These are phyloP conservation scores for Melinaea marsaeus DNA, from an alignment of 2,888 invertebrate genomes.

Conservation along the genomic window DNA sequence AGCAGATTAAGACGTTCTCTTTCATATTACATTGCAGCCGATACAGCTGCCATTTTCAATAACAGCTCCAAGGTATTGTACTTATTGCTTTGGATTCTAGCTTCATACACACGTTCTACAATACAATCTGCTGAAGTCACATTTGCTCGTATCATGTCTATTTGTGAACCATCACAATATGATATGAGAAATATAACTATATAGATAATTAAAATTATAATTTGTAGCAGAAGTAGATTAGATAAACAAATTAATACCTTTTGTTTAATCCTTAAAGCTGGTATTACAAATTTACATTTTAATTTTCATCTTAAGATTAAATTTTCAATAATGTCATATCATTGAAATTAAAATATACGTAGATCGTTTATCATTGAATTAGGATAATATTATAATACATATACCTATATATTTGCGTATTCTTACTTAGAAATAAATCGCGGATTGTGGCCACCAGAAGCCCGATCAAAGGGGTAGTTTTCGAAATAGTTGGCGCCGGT, in stretches of 20 bases:
- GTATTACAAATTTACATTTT: too few species aligned
- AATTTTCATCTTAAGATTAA: too few species aligned
- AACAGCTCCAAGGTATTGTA: constrained; percentile 19
- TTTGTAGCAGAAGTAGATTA: too few species aligned
- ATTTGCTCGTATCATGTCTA: too few species aligned
- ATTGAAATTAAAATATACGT: too few species aligned
- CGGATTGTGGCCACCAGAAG: constrained; percentile 58
- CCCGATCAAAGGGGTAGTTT: constrained; percentile 60
- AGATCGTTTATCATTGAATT: neutral
- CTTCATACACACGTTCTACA: constrained; percentile 12
- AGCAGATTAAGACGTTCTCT: constrained; percentile 16
- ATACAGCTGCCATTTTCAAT: constrained; percentile 27
- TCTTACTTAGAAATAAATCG: constrained; percentile 41
- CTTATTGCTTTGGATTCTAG: constrained; percentile 20
- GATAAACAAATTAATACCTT: too few species aligned
- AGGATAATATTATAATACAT: neutral
- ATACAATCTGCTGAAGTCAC: too few species aligned
- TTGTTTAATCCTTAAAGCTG: too few species aligned
- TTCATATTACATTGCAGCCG: constrained; percentile 15
- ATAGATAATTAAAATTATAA: too few species aligned
- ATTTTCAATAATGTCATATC: too few species aligned
- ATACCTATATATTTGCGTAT: neutral
- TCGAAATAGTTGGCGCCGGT: constrained; percentile 57
- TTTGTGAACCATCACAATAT: too few species aligned
- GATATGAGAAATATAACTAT: too few species aligned